Evolutionary conservation across 2,113 vertebrate species (phyloP).

Genomic region (Peromyscus polionotus): DNA sequence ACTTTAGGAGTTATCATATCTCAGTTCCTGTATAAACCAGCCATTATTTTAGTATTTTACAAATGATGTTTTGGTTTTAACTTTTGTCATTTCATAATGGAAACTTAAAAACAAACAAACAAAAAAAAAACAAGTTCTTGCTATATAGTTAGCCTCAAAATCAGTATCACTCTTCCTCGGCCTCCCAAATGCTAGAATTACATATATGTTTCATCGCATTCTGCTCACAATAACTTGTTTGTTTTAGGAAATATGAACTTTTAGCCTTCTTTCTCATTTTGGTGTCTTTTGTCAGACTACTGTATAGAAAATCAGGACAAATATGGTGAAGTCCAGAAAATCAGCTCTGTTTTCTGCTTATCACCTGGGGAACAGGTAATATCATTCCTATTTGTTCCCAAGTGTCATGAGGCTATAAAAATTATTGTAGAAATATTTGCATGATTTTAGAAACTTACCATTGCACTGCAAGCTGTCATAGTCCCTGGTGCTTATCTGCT

Average conservation of each 20-base stretch:
- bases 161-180: neutral
- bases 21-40: neutral
- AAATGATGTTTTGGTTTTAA: neutral
- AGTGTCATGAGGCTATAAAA: neutral
- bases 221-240: neutral
- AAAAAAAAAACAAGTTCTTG: neutral
- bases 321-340: neutral
- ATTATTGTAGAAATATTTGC: rapidly evolving
- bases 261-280: neutral
- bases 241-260: neutral
- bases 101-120: neutral
- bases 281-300: neutral
- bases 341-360: neutral
- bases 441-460: neutral
- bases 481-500: neutral
- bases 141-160: neutral
- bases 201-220: neutral
- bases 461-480: rapidly evolving
- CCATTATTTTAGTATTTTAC: neutral
- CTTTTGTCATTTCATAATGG: neutral
- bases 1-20: neutral
- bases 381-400: neutral
- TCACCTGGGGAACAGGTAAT: too few species aligned
- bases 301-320: neutral
- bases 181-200: neutral